These are phyloP conservation scores for Steatornis caripensis DNA, from an alignment of 2,113 vertebrate genomes.

Conservation along the genomic window DNA sequence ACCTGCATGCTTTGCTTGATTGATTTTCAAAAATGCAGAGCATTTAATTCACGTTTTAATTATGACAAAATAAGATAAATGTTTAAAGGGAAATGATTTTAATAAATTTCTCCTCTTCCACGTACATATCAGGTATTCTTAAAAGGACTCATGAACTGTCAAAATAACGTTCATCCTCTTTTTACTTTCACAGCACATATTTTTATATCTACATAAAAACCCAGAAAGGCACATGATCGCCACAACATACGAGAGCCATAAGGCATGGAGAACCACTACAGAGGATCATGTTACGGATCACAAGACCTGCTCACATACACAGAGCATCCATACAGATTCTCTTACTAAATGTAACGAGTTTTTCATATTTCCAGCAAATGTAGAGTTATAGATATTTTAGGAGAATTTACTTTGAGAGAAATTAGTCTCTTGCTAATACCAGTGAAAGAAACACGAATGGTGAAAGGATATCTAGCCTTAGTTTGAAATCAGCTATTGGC, in stretches of 20 bases:
- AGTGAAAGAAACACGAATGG: neutral
- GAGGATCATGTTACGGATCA: neutral
- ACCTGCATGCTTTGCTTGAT: neutral
- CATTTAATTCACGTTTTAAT: neutral
- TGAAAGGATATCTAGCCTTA: neutral
- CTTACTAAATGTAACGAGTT: neutral
- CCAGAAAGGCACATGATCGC: neutral
- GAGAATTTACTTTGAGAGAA: constrained; percentile 15
- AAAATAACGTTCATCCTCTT: neutral
- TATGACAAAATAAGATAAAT: neutral
- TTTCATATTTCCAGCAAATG: constrained; percentile 20
- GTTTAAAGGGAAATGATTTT: neutral
- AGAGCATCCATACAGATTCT: neutral
- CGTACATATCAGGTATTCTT: neutral
- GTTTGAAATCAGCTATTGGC: neutral
- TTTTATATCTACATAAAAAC: neutral
- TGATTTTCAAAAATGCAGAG: neutral
- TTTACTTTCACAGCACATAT: neutral
- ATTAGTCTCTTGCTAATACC: neutral
- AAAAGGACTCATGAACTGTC: neutral
- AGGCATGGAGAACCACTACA: neutral
- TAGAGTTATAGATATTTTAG: neutral
- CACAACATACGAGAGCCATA: neutral
- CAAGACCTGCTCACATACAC: neutral
- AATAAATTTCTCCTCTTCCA: neutral